These are phyloP conservation scores for Lepus europaeus DNA, from an alignment of 2,113 vertebrate species.

Conservation along the genomic window DNA sequence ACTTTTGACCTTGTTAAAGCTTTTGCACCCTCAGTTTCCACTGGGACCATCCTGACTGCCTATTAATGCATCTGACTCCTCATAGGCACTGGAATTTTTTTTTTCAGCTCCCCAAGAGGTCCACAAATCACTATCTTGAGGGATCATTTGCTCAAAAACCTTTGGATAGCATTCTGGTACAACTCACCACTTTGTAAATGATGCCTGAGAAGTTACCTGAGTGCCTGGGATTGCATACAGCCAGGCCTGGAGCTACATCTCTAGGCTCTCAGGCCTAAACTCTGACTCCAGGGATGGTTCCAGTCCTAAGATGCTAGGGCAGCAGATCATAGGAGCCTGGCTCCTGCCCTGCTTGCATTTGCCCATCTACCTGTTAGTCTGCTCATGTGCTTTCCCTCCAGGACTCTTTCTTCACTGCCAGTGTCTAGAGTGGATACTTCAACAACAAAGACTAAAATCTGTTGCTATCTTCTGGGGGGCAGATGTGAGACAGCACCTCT, in stretches of 20 bases:
- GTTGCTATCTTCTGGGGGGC: background rate
- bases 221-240: background rate
- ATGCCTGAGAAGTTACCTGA: background rate
- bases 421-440: background rate
- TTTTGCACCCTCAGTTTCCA: too few relatives aligned
- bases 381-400: background rate
- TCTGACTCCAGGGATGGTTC: background rate
- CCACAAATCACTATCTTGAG: background rate
- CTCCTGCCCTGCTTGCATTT: background rate
- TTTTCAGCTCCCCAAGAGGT: background rate
- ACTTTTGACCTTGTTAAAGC: too few relatives aligned
- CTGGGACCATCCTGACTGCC: too few relatives aligned
- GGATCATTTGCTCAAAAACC: background rate
- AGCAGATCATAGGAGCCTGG: background rate
- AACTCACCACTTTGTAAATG: background rate
- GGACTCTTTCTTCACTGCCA: slow-evolving; percentile 4
- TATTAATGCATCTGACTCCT: background rate
- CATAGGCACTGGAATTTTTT: background rate
- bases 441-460: background rate
- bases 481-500: background rate
- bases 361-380: background rate
- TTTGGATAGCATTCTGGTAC: background rate
- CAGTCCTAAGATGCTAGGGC: background rate
- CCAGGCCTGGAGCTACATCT: background rate
- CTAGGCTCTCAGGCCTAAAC: background rate